phyloP scores from a whole-genome alignment of 2,113 vertebrate species.

The Oxyruncus cristatus region DNA sequence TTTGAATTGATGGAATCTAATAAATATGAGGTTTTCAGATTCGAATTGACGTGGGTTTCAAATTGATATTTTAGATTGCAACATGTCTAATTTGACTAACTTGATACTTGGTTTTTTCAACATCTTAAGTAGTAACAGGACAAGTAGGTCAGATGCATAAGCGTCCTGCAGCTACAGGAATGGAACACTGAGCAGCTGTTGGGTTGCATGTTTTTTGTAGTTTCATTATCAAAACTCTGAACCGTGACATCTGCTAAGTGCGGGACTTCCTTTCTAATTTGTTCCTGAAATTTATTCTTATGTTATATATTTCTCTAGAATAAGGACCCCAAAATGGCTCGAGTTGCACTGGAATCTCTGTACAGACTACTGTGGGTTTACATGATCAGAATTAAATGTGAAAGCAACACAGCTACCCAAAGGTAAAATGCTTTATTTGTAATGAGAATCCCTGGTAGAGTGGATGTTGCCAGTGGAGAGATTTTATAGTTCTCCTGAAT shows the following conservation, averaged over 20 bases:
- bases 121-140: background rate
- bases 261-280: background rate
- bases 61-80: background rate
- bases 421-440: constrained; percentile 78
- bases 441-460: background rate
- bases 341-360: constrained; percentile 96
- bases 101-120: background rate
- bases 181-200: background rate
- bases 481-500: background rate
- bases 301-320: constrained; percentile 77
- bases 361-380: constrained; percentile 98
- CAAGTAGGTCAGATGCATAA: background rate
- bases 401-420: constrained; percentile 98
- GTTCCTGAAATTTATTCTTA: background rate
- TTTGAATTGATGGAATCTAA: background rate
- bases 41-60: background rate
- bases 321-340: constrained; percentile 98
- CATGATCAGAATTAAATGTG: constrained; percentile 99
- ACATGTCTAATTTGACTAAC: background rate
- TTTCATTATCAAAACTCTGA: background rate
- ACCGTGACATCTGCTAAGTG: background rate
- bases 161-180: background rate
- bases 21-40: background rate
- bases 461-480: background rate
- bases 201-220: background rate